Conservation (phyloP, 2,113 vertebrate genomes). For the Calyptomena viridis region DNA sequence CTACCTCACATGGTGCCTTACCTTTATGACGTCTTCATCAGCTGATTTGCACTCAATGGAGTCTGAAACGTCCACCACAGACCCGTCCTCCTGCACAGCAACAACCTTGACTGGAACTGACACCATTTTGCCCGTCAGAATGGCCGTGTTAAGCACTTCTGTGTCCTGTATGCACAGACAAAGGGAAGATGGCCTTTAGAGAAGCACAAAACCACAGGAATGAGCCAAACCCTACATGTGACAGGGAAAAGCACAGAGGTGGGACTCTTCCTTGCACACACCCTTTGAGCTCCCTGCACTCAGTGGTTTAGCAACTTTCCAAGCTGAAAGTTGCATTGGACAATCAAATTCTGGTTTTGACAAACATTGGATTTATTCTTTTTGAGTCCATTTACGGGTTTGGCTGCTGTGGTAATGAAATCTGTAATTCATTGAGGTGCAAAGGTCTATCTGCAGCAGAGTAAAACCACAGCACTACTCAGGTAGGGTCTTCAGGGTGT, state of each 20-base stretch:
- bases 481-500: fast-evolving
- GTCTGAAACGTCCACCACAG: constrained; percentile 64
- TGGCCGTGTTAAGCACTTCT: constrained; percentile 75
- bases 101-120: constrained; percentile 74
- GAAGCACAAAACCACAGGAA: fast-evolving
- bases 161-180: constrained; percentile 66
- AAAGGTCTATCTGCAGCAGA: background rate
- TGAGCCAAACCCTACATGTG: background rate
- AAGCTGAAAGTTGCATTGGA: background rate
- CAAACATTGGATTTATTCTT: background rate
- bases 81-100: constrained; percentile 73
- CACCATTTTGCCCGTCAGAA: constrained; percentile 72
- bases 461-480: background rate
- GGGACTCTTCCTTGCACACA: background rate
- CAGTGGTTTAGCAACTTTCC: background rate
- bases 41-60: constrained; percentile 74
- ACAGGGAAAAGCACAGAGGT: fast-evolving
- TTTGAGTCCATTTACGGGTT: background rate
- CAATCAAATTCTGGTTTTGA: background rate
- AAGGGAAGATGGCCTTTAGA: fast-evolving
- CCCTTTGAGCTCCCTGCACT: fast-evolving
- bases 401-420: background rate
- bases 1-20: background rate
- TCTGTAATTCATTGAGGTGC: fast-evolving
- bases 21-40: constrained; percentile 77